phyloP scores from a whole-genome alignment of 2,888 invertebrate genomes.

The Bruchidius siliquastri region DNA sequence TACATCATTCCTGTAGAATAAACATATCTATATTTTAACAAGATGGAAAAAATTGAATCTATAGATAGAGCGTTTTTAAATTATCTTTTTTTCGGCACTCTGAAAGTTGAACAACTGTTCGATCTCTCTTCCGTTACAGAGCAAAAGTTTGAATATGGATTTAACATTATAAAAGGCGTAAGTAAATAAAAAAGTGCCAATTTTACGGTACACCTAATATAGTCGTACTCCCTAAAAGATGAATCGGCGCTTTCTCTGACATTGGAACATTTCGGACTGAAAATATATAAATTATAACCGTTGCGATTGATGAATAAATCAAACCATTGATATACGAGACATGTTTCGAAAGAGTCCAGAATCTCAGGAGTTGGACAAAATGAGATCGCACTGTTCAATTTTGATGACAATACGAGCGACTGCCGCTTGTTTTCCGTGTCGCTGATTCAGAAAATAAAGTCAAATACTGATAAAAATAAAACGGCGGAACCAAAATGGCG shows the following conservation, averaged over 20 bases:
- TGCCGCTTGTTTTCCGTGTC: too few relatives aligned
- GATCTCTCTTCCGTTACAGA: neutral
- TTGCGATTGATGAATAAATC: too few relatives aligned
- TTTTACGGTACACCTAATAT: neutral
- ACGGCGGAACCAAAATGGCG: too few relatives aligned
- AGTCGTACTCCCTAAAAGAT: neutral
- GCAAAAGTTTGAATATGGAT: neutral
- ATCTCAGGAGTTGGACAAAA: too few relatives aligned
- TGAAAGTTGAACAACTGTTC: neutral
- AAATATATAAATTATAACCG: neutral
- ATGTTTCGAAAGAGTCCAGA: too few relatives aligned
- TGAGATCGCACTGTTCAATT: too few relatives aligned
- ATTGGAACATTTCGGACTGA: neutral
- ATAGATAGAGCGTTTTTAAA: neutral
- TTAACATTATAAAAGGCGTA: neutral
- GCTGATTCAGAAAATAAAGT: too few relatives aligned
- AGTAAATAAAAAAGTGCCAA: neutral
- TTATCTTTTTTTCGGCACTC: neutral
- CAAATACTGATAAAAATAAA: too few relatives aligned
- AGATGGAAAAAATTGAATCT: neutral
- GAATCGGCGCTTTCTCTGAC: neutral
- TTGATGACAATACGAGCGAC: too few relatives aligned
- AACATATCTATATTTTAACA: neutral
- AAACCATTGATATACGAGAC: too few relatives aligned
- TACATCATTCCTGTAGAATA: neutral